These are phyloP conservation scores for Artemia franciscana DNA, from an alignment of 1,140 invertebrate genomes.

Conservation along the genomic window DNA sequence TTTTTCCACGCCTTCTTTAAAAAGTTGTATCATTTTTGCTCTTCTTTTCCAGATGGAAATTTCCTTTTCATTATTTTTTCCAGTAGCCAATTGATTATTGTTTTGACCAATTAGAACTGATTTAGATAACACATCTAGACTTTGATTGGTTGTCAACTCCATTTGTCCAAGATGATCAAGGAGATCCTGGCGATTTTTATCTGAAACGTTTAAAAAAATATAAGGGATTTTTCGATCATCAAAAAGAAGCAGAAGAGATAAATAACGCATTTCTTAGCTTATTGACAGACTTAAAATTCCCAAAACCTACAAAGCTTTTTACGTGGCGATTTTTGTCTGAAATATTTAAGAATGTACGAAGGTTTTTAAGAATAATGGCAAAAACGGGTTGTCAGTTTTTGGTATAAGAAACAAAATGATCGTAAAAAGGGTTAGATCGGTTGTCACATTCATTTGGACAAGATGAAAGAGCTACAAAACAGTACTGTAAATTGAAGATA, in stretches of 20 bases:
- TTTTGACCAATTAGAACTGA: not conserved
- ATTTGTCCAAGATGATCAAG: not conserved
- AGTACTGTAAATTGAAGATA: no score
- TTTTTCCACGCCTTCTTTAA: slow-evolving; percentile 27
- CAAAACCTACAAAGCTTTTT: not conserved
- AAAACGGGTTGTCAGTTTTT: no score
- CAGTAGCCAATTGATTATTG: not conserved
- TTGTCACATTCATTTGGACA: no score
- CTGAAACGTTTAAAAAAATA: not conserved
- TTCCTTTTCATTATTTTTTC: slow-evolving; percentile 25
- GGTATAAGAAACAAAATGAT: no score
- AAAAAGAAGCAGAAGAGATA: not conserved
- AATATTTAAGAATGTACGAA: no score
- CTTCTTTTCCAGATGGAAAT: slow-evolving; percentile 26
- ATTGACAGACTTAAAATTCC: not conserved
- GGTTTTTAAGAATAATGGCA: no score
- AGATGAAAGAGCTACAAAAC: no score
- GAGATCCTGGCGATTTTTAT: not conserved
- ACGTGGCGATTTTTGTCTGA: no score
- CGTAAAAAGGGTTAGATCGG: no score
- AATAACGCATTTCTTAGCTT: not conserved
- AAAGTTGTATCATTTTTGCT: slow-evolving; percentile 23
- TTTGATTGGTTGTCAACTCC: not conserved
- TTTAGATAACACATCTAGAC: not conserved
- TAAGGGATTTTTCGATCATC: slow-evolving; percentile 3